These are phyloP conservation scores for Enteromius argenteus DNA, from an alignment of 2,797 vertebrate species.

Conservation along the genomic window DNA sequence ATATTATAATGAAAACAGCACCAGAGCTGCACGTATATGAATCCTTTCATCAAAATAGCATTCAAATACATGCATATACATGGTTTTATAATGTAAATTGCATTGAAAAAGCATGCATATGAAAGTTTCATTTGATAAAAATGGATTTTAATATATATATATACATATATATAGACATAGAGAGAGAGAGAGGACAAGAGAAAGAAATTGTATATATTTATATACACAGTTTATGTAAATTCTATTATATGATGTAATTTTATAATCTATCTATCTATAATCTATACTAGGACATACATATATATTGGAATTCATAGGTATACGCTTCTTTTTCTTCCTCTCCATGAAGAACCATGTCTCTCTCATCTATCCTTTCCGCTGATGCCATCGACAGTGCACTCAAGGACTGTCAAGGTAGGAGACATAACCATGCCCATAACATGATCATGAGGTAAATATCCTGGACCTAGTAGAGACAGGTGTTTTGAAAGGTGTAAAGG, in stretches of 20 bases:
- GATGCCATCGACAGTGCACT: constrained; percentile 91
- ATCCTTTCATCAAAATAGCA: neutral
- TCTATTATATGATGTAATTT: too few species aligned
- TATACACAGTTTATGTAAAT: too few species aligned
- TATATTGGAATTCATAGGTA: too few species aligned
- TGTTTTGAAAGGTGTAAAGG: neutral
- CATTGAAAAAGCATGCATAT: neutral
- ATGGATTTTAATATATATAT: neutral
- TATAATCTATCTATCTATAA: too few species aligned
- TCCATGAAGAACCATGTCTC: constrained; percentile 87
- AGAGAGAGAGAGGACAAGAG: too few species aligned
- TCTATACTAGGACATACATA: too few species aligned
- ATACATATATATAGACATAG: neutral
- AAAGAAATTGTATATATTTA: too few species aligned
- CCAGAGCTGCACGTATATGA: neutral
- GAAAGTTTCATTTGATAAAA: neutral
- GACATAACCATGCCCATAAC: constrained; percentile 38
- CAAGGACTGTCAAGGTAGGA: constrained; percentile 96
- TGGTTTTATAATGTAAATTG: neutral
- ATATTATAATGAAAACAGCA: neutral
- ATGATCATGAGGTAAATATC: neutral
- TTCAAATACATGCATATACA: neutral
- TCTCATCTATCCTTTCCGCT: constrained; percentile 89
- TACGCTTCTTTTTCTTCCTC: too few species aligned
- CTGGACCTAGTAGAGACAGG: neutral